Base-by-base conservation (phyloP, 2,113 vertebrate species). In the Crotalus viridis region DNA sequence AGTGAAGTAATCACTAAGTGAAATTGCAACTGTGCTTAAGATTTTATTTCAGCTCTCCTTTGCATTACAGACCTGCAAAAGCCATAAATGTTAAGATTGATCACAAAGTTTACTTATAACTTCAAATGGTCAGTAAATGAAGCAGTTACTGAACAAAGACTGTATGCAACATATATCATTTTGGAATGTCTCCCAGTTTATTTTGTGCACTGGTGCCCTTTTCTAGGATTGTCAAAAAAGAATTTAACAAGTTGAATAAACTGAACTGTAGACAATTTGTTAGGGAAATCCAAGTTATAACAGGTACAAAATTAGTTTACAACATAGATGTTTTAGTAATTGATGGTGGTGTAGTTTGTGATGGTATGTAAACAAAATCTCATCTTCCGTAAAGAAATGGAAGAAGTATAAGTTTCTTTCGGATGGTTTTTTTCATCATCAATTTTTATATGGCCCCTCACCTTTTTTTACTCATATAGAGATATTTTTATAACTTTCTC, bases 401-500 rank as follows among this genome's bases (percentile, higher is more conserved):
- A 2, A 26, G 48, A 13, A 24, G 17, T 55, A n/a, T 51, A 55
- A 39, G 39, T 28, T 15, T 51, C 51, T 54, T 26, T 52, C n/a
- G 56, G n/a, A 10, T 28, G 1, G 13, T 26, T 87, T 87, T 51
- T 39, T 8, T n/a, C 13, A 39, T 13, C n/a, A 39, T 39, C n/a
- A 81, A 17, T 33, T 13, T 74, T 39, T 43, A 85, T 85, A 85
- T 85, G 7, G 21, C 43, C n/a, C 13, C 43, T 59, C 48, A 51
- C 56, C 1, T 21, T 92, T 93, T 0, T 92, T 89, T 92, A 7
- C 26, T 93, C 96, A 91, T 3, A 55, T 12, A 22, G 93, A 85
- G 13, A 12, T 22, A 6, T 4, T 85, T 2, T 21, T 94, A 64
- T 15, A 0, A 0, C 92, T 86, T 59, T 93, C 92, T 61, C 33